Evolutionary conservation across 2,113 vertebrate species (phyloP).

Genomic region (Scartelaos histophorus): DNA sequence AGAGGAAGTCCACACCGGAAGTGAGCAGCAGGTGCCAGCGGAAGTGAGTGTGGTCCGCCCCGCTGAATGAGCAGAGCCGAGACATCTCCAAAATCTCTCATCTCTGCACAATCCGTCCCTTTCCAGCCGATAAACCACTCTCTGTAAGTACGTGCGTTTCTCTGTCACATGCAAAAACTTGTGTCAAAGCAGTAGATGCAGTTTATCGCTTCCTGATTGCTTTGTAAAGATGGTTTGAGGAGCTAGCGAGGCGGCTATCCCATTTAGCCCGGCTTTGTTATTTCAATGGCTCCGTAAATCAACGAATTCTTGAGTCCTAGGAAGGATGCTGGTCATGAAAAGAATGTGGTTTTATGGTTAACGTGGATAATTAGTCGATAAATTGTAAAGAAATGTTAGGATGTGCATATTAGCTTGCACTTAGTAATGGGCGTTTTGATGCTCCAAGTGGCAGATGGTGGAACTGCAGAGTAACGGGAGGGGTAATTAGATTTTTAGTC

Average conservation of each 20-base stretch:
- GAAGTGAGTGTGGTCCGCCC: conserved; percentile 41
- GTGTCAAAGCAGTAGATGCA: accelerated
- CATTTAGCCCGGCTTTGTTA: conserved; percentile 65
- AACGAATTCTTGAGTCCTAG: background rate
- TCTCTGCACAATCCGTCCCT: background rate
- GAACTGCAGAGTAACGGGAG: background rate
- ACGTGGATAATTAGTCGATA: background rate
- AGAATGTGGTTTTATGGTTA: too few species aligned
- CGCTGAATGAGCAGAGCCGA: conserved; percentile 18
- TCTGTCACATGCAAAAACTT: background rate
- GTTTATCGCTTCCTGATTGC: background rate
- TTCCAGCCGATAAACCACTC: background rate
- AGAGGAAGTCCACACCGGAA: conserved; percentile 17
- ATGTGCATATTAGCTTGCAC: background rate
- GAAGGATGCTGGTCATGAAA: background rate
- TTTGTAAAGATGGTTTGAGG: conserved; percentile 9
- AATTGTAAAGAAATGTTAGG: background rate
- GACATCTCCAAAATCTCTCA: background rate
- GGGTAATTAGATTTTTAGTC: background rate
- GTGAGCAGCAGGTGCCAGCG: conserved; percentile 49
- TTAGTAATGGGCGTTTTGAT: background rate
- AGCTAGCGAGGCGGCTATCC: conserved; percentile 51
- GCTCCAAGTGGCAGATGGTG: conserved; percentile 2
- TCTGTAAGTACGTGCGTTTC: background rate
- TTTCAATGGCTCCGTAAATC: background rate